These are phyloP conservation scores for Drosophila malerkotliana DNA, from an alignment of 1,140 invertebrate genomes.

Conservation along the genomic window DNA sequence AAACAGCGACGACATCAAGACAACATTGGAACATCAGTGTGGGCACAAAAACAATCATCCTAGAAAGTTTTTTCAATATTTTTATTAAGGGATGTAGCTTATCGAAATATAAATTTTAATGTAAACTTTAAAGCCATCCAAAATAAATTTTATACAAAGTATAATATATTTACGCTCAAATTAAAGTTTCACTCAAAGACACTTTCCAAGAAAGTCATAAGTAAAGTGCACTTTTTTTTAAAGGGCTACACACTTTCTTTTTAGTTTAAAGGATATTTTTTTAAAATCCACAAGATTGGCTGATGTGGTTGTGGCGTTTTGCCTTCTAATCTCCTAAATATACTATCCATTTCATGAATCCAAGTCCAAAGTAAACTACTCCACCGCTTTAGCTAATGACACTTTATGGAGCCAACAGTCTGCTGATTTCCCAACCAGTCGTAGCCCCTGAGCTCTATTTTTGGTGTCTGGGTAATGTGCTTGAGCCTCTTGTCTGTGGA, in stretches of 20 bases:
- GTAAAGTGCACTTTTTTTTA: too few relatives aligned
- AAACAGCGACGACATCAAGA: slow-evolving; percentile 44
- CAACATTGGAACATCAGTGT: slow-evolving; percentile 26
- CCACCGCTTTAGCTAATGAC: slow-evolving; percentile 78
- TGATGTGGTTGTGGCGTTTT: slow-evolving; percentile 13
- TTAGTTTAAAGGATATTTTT: too few relatives aligned
- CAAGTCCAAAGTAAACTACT: slow-evolving; percentile 23
- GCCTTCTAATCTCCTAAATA: slow-evolving; percentile 65
- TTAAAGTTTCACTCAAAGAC: too few relatives aligned
- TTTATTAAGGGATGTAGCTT: slow-evolving; percentile 28
- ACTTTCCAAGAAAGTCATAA: too few relatives aligned
- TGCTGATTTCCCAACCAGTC: slow-evolving; percentile 3
- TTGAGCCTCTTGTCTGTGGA: slow-evolving; percentile 38
- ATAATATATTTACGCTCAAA: too few relatives aligned
- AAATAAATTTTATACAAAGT: too few relatives aligned
- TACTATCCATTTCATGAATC: slow-evolving; percentile 26
- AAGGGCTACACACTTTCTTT: too few relatives aligned
- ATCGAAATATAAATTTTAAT: too few relatives aligned
- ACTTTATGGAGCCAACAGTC: slow-evolving; percentile 73
- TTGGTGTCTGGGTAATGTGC: slow-evolving; percentile 53
- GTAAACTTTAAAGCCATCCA: too few relatives aligned
- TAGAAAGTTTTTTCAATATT: slow-evolving; percentile 73
- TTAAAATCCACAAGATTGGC: neutral
- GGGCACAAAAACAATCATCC: slow-evolving; percentile 7
- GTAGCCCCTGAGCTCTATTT: neutral